These are phyloP conservation scores for Pseudanteris insignis DNA, from an alignment of 2,888 invertebrate genomes.

Conservation along the genomic window DNA sequence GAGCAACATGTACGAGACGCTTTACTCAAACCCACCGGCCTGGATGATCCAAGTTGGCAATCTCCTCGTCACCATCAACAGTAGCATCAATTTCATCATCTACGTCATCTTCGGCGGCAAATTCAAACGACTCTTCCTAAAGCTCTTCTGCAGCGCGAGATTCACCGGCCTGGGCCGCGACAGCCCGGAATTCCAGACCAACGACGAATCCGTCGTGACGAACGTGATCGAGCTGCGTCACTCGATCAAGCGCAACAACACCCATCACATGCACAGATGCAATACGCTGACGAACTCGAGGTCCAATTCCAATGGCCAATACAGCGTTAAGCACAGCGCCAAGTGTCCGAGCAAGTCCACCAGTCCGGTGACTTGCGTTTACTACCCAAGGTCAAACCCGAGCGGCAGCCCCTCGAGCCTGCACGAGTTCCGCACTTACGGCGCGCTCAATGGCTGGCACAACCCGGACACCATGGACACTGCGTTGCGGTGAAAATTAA, in stretches of 20 bases:
- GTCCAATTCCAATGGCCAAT: constrained; percentile 38
- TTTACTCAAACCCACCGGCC: constrained; percentile 74
- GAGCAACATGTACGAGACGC: constrained; percentile 86
- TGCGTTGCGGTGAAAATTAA: constrained; percentile 36
- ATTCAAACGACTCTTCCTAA: constrained; percentile 86
- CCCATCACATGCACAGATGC: constrained; percentile 52
- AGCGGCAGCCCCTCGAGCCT: constrained; percentile 52
- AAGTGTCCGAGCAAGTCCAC: constrained; percentile 52
- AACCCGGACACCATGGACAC: constrained; percentile 20
- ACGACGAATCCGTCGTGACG: constrained; percentile 85
- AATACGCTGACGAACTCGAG: constrained; percentile 22
- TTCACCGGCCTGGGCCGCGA: constrained; percentile 69
- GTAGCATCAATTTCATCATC: constrained; percentile 96
- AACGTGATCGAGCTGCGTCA: constrained; percentile 75
- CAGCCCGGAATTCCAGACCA: constrained; percentile 68
- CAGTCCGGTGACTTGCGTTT: constrained; percentile 68
- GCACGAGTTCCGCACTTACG: constrained; percentile 28
- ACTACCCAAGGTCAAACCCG: constrained; percentile 68
- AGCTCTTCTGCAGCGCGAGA: constrained; percentile 78
- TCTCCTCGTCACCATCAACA: constrained; percentile 94
- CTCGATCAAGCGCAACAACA: constrained; percentile 70
- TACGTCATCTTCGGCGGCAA: constrained; percentile 98
- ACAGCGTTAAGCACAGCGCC: constrained; percentile 42
- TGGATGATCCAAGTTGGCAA: constrained; percentile 85
- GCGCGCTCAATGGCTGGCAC: constrained; percentile 32